These are phyloP conservation scores for Melopsittacus undulatus DNA, from an alignment of 2,797 vertebrate species.

Conservation along the genomic window DNA sequence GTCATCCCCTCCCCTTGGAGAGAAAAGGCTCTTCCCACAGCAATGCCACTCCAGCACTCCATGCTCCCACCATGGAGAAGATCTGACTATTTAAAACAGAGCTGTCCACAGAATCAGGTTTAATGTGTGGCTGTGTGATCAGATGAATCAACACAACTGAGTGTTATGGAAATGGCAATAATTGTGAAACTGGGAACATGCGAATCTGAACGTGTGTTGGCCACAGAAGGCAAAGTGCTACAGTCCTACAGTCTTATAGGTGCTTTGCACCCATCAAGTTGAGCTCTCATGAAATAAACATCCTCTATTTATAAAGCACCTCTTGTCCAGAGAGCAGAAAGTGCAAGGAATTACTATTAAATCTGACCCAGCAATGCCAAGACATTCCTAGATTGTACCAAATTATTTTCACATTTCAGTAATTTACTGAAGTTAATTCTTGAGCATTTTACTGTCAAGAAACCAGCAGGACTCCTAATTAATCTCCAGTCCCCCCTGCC, in stretches of 20 bases:
- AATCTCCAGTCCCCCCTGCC: not conserved
- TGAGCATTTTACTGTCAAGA: not conserved
- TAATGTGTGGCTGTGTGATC: not conserved
- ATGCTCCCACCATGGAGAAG: not conserved
- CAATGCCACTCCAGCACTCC: not conserved
- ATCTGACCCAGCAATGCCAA: not conserved
- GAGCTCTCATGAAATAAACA: not conserved
- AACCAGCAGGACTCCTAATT: not conserved
- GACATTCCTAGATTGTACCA: not conserved
- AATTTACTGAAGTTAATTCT: not conserved
- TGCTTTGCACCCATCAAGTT: not conserved
- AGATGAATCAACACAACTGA: not conserved
- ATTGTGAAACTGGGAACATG: accelerated
- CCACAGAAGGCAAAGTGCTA: not conserved
- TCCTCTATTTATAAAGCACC: not conserved
- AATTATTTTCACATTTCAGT: not conserved
- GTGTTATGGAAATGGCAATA: not conserved
- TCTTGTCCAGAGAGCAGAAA: not conserved
- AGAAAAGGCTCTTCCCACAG: not conserved
- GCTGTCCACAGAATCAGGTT: not conserved
- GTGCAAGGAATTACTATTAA: constrained; percentile 3
- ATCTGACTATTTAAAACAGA: not conserved
- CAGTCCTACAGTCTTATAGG: not conserved
- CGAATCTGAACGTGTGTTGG: not conserved
- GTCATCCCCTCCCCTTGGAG: no score